Evolutionary conservation across 1,140 invertebrate species (phyloP), one percentile per base, ranked within the genome.

Genomic region (Thalassaphorura encarpata): DNA sequence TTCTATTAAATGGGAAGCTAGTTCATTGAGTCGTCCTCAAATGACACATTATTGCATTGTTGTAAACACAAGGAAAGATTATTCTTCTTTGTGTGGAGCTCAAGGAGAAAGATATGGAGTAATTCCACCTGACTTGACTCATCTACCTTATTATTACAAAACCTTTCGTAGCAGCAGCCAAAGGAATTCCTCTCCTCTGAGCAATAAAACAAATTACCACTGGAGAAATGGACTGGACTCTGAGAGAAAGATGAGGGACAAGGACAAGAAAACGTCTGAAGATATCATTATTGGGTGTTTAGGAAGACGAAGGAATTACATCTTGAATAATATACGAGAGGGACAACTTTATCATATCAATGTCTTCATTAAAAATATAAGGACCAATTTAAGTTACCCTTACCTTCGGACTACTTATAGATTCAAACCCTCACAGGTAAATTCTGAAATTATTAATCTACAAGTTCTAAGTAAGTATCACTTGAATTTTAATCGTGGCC

Each of bases 1-100:
- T 45, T 69, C 68, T 13, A 67, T 72, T 13, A 68, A 67, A 54
- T 73, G 72, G 72, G 69, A 72, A 41, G 61, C 66, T 21, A 72
- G 77, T 62, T 73, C 76, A 39, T 75, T 78, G 58, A 76, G 79
- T 64, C n/a, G n/a, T n/a, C 77, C 77, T 1, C 76, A 79, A 64
- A 67, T 70, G 4, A 78, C 76, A 3, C 71, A 72, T 29, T 80
- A 79, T 66, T 80, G 77, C 61, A 70, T 80, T 2, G 77, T 78
- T 5, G 73, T 78, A 3, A 79, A 75, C 15, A 72, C 71, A n/a
- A 67, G 69, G 48, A 75, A 70, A 48, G 74, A 77, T 64, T 78
- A 78, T 62, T 72, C 74, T 0, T 75, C 77, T 0, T 69, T 80
- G 1, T 80, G 78, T 59, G 72, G 74, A 4, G 77, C 78, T 4